Conservation (phyloP, 2,113 vertebrate species). For the Leptodactylus fuscus region DNA sequence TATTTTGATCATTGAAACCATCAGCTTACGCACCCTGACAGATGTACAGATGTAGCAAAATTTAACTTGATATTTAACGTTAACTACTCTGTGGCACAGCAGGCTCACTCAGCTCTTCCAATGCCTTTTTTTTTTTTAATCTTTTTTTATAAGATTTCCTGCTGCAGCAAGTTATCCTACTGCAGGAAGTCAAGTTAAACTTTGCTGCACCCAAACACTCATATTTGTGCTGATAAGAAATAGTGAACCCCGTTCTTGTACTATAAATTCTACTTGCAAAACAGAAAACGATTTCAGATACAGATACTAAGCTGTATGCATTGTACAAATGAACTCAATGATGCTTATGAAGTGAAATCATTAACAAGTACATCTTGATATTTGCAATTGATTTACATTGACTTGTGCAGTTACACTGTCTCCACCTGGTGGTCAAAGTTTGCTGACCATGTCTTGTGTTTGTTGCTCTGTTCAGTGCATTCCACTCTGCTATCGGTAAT, state of each 20-base stretch:
- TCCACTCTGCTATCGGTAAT: not conserved
- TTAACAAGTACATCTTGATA: slow-evolving; percentile 43
- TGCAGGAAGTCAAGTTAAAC: too few species aligned
- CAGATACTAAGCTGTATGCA: not conserved
- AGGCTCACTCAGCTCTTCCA: too few species aligned
- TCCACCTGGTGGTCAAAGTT: slow-evolving; percentile 57
- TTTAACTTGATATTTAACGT: too few species aligned
- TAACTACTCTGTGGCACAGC: too few species aligned
- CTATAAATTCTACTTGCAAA: not conserved
- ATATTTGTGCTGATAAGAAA: too few species aligned
- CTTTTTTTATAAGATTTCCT: too few species aligned
- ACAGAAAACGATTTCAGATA: not conserved
- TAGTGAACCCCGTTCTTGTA: not conserved
- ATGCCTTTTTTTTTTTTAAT: too few species aligned
- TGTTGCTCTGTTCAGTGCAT: not conserved
- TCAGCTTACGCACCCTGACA: too few species aligned
- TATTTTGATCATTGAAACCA: too few species aligned
- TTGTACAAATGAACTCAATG: not conserved
- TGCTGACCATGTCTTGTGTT: slow-evolving; percentile 43
- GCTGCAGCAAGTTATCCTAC: too few species aligned
- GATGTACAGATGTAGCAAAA: too few species aligned
- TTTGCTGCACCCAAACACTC: too few species aligned
- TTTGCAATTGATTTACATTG: slow-evolving; percentile 45
- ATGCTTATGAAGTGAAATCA: slow-evolving; percentile 18
- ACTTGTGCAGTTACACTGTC: slow-evolving; percentile 56